phyloP scores from a whole-genome alignment of 2,888 invertebrate species.

The Lycocerus yunnanus region DNA sequence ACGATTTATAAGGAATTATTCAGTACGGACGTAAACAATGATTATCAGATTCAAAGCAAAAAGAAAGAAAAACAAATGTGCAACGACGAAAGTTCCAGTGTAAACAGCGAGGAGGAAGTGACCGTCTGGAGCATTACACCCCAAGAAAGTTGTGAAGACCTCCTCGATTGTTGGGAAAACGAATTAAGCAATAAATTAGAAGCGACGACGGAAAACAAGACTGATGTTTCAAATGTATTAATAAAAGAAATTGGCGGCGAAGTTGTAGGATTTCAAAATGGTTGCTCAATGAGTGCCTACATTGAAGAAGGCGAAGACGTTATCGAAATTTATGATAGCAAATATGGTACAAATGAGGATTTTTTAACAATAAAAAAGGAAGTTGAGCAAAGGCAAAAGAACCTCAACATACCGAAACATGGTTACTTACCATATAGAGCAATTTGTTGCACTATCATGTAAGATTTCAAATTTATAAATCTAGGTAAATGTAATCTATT shows the following conservation, averaged over 20 bases:
- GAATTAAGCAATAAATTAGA: constrained; percentile 26
- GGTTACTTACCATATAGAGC: constrained; percentile 51
- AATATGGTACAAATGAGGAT: constrained; percentile 53
- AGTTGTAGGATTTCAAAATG: neutral
- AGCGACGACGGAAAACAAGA: constrained; percentile 12
- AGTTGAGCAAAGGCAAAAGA: constrained; percentile 40
- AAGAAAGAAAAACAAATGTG: constrained; percentile 14
- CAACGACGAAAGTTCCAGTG: neutral
- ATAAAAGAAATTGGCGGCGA: constrained; percentile 9
- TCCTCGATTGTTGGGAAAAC: constrained; percentile 58
- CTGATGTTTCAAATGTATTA: neutral
- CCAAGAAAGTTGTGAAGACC: constrained; percentile 52
- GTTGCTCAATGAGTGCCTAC: constrained; percentile 8
- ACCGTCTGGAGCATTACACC: constrained; percentile 32
- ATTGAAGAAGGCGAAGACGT: constrained; percentile 43
- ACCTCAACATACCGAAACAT: constrained; percentile 41
- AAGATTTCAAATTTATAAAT: constrained; percentile 25
- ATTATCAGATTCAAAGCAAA: constrained; percentile 15
- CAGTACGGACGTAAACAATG: constrained; percentile 31
- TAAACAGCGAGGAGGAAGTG: constrained; percentile 17
- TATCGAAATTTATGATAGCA: constrained; percentile 51
- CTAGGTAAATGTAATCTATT: constrained; percentile 13
- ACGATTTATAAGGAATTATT: constrained; percentile 49
- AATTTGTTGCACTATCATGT: constrained; percentile 55
- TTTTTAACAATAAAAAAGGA: constrained; percentile 48